A percentile compares a stretch with the other conserved stretches of the same genome.
Evolutionary conservation across 2,888 invertebrate species (phyloP).

Genomic region (Mactromeris polynyma): DNA sequence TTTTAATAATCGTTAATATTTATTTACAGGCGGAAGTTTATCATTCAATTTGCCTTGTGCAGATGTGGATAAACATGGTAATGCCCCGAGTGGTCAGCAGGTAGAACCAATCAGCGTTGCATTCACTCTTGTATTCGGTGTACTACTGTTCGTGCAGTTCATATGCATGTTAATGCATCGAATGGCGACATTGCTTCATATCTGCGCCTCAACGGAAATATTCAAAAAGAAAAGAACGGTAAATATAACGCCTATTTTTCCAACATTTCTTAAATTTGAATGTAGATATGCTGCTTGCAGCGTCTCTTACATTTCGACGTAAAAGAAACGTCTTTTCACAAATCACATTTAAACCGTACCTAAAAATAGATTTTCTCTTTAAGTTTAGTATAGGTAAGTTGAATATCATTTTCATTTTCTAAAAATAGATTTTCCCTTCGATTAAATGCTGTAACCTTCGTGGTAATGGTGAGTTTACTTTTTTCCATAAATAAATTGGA

Average conservation of each 20-base stretch:
- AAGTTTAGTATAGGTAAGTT: too few species aligned
- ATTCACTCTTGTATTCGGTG: slow-evolving; percentile 77
- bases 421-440: neutral
- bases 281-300: too few species aligned
- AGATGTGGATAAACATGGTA: slow-evolving; percentile 34
- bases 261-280: too few species aligned
- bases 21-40: slow-evolving; percentile 55
- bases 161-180: slow-evolving; percentile 99
- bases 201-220: slow-evolving; percentile 94
- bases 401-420: too few species aligned
- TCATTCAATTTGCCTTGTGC: slow-evolving; percentile 57
- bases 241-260: neutral
- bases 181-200: slow-evolving; percentile 98
- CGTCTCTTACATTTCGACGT: too few species aligned
- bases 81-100: slow-evolving; percentile 29
- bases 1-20: too few species aligned
- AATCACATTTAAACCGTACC: too few species aligned
- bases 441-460: neutral
- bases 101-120: slow-evolving; percentile 79
- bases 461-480: too few species aligned
- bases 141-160: slow-evolving; percentile 77
- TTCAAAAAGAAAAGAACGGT: slow-evolving; percentile 62
- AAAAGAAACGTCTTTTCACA: too few species aligned
- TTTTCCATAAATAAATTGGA: neutral
- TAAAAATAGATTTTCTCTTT: too few species aligned